Conservation (phyloP, 2,888 invertebrate species). For the Eupithecia subfuscata region DNA sequence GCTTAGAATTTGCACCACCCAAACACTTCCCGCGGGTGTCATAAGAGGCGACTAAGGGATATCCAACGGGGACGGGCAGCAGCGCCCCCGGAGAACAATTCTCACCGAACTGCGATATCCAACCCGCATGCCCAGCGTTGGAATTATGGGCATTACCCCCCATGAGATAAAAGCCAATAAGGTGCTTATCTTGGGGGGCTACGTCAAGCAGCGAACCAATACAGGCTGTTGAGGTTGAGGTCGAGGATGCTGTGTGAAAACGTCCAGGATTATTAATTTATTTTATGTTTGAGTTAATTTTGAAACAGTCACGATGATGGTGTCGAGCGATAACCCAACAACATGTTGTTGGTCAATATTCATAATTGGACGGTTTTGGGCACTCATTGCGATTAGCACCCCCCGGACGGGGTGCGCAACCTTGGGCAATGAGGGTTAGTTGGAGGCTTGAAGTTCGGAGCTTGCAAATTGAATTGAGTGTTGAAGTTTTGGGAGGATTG, state of each 20-base stretch:
- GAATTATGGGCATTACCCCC: too few relatives aligned
- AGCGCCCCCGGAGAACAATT: too few relatives aligned
- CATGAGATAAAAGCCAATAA: too few relatives aligned
- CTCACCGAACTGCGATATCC: too few relatives aligned
- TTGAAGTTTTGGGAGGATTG: not conserved
- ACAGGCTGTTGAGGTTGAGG: too few relatives aligned
- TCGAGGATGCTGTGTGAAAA: not conserved
- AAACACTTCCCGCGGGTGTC: too few relatives aligned
- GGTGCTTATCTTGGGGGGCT: too few relatives aligned
- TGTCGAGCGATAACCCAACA: constrained; percentile 30
- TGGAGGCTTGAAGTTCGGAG: not conserved
- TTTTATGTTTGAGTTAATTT: constrained; percentile 1
- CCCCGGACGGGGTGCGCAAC: constrained; percentile 58
- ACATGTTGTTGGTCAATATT: constrained; percentile 68
- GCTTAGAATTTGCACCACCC: too few relatives aligned
- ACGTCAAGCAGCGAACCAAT: too few relatives aligned
- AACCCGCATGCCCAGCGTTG: too few relatives aligned
- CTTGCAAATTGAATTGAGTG: constrained; percentile 1
- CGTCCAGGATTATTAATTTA: not conserved
- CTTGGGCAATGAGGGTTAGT: constrained; percentile 30
- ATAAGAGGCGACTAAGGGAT: too few relatives aligned
- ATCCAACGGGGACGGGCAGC: too few relatives aligned
- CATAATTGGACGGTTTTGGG: constrained; percentile 75
- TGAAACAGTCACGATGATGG: constrained; percentile 39
- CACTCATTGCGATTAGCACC: constrained; percentile 77